A percentile compares a stretch with the other conserved stretches of the same genome.
Evolutionary conservation across 35 echinoderm and acorn worm genomes (phyloP).

Genomic region (Hemicentrotus pulcherrimus): DNA sequence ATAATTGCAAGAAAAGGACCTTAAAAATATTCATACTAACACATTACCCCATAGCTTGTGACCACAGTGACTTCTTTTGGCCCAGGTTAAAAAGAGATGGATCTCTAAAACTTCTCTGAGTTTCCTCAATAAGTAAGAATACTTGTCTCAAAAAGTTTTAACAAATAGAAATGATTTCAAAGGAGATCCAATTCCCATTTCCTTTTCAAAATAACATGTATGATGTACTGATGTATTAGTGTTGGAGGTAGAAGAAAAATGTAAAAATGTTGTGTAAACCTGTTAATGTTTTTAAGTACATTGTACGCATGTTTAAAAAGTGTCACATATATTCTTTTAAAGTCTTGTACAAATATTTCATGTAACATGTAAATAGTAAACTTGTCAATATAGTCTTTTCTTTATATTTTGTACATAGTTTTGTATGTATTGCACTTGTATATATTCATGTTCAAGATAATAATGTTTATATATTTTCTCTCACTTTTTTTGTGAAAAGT

Average conservation of each 20-base stretch:
- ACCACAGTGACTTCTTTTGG: no score
- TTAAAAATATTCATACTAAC: no score
- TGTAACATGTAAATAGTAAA: slow-evolving; percentile 23
- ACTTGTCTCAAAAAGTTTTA: no score
- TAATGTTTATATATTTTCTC: neutral
- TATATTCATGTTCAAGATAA: slow-evolving; percentile 34
- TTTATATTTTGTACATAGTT: slow-evolving; percentile 36
- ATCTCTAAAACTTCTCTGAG: no score
- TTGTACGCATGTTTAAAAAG: neutral
- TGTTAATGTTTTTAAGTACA: neutral
- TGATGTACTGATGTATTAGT: neutral
- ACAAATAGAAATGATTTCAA: neutral
- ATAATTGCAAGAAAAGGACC: no score
- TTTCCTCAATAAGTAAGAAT: no score
- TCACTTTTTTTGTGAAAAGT: neutral
- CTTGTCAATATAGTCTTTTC: slow-evolving; percentile 31
- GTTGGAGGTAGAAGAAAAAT: neutral
- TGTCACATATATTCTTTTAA: neutral
- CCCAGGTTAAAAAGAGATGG: no score
- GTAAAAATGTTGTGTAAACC: neutral
- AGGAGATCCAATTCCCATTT: neutral
- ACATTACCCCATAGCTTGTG: no score
- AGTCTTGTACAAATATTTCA: slow-evolving; percentile 4
- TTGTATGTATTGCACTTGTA: slow-evolving; percentile 48
- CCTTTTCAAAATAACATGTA: neutral